These are phyloP conservation scores for Orthosia gothica DNA, from an alignment of 2,888 invertebrate species.

Conservation along the genomic window DNA sequence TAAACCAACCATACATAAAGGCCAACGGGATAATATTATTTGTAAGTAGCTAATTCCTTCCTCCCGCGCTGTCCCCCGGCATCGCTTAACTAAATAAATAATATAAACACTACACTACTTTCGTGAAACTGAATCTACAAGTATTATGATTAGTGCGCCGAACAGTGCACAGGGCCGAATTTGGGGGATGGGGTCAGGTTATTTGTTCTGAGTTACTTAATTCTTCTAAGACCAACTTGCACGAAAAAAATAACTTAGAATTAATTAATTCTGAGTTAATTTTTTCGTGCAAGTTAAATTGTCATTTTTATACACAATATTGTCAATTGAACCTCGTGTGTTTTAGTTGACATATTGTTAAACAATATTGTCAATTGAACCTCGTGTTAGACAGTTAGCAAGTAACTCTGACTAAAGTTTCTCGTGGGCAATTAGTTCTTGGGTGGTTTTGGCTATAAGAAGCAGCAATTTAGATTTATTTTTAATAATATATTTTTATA, in stretches of 20 bases:
- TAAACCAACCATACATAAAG: background rate
- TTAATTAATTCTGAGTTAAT: no score
- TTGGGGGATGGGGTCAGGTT: background rate
- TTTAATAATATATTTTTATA: background rate
- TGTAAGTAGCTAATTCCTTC: conserved; percentile 21
- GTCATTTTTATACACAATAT: no score
- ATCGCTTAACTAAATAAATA: conserved; percentile 27
- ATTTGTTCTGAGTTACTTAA: no score
- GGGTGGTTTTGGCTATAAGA: background rate
- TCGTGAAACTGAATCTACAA: conserved; percentile 56
- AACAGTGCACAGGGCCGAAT: conserved; percentile 55
- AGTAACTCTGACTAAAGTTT: no score
- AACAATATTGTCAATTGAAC: no score
- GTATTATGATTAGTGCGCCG: conserved; percentile 61
- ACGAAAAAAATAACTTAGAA: no score
- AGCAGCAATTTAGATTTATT: background rate
- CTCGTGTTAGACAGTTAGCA: no score
- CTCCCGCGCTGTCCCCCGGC: conserved; percentile 6
- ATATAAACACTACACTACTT: conserved; percentile 47
- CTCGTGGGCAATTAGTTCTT: background rate
- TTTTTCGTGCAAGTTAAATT: no score
- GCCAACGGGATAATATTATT: conserved; percentile 37
- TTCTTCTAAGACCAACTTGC: no score
- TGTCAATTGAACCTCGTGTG: no score
- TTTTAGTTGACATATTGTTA: no score